Evolutionary conservation across 2,888 invertebrate species (phyloP).

Genomic region (Acanthopleura granulata): DNA sequence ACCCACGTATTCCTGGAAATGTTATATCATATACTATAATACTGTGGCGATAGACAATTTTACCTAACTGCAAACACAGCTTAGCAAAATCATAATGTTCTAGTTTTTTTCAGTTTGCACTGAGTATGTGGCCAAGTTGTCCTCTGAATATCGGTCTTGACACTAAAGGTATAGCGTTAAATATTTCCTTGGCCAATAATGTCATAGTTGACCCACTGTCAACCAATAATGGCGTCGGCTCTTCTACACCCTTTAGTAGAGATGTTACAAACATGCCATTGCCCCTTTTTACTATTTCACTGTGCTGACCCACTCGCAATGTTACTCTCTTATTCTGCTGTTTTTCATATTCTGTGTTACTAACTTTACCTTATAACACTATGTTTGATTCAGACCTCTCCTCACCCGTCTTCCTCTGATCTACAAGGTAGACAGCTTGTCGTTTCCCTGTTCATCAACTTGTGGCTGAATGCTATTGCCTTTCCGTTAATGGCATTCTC

Average conservation of each 20-base stretch:
- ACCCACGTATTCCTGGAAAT: constrained; percentile 6
- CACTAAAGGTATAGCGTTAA: too few species aligned
- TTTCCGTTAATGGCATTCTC: neutral
- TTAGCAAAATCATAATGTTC: neutral
- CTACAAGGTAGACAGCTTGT: neutral
- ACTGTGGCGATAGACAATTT: neutral
- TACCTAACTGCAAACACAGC: neutral
- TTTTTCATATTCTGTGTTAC: too few species aligned
- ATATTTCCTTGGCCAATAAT: too few species aligned
- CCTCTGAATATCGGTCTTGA: neutral
- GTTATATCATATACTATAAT: constrained; percentile 11
- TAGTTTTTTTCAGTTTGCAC: neutral
- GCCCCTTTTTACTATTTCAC: neutral
- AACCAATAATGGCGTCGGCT: too few species aligned
- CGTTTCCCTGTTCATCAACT: neutral
- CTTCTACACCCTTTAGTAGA: neutral
- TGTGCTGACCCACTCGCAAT: too few species aligned
- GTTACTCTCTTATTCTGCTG: too few species aligned
- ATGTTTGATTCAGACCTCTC: neutral
- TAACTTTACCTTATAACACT: too few species aligned
- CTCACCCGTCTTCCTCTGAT: neutral
- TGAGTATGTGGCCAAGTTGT: neutral
- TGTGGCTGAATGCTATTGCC: neutral
- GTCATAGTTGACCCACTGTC: too few species aligned
- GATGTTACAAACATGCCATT: neutral